Evolutionary conservation across 2,888 invertebrate genomes (phyloP), one percentile per base, ranked within the genome.

Genomic region (Colletes collaris): DNA sequence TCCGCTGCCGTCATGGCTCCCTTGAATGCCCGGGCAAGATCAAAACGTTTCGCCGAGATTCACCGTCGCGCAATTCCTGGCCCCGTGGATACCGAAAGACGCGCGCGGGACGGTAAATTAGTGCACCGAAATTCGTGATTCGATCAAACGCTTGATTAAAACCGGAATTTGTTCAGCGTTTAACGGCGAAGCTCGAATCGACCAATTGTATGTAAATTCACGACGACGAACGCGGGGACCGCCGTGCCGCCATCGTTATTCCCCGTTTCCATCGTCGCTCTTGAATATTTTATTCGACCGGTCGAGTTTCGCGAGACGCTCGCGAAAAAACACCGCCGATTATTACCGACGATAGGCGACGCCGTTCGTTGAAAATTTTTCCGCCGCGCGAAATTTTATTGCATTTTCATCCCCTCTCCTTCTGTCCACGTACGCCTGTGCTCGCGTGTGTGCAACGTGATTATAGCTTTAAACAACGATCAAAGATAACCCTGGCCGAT

Each of bases 91-190:
- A 63, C 44, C 44, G 71, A 69, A 68, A 71, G 76, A 46, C 58
- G 60, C 68, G 65, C 71, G 66, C 69, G 66, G 52, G 80, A 81
- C 71, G 69, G 82, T 82, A 69, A 84, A 84, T 84, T 84, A 84
- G 81, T 77, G 68, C 60, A 37, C 53, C 59, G 77, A 79, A 79
- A 75, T 84, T 79, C 58, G 71, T 74, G 76, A 84, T 84, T 77
- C 70, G 81, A 82, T 84, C 79, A 79, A 77, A 84, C 64, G 76
- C 68, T 84, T 80, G 83, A 81, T 78, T 80, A 76, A 78, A 78
- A 67, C 64, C 76, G 79, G 72, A 84, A 79, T 67, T 83, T 84
- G 78, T 78, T 59, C 73, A 62, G 66, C 81, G 81, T 81, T 84
- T 76, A 74, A 69, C 79, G 69, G 27, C 49, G 75, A 72, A 63